These are phyloP conservation scores for Emberiza fucata DNA, from an alignment of 2,113 vertebrate genomes.

Conservation along the genomic window DNA sequence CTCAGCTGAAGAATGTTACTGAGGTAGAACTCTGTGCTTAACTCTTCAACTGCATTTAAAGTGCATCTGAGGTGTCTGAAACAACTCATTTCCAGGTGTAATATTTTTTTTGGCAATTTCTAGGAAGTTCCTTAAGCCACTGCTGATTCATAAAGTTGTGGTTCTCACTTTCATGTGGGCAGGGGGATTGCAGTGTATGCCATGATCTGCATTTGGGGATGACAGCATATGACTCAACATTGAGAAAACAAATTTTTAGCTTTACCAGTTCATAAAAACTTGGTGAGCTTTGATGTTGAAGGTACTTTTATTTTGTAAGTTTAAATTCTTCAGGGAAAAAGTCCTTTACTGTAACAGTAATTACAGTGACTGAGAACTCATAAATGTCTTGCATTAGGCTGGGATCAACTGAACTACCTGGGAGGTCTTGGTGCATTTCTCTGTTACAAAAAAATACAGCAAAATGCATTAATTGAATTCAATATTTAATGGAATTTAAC, in stretches of 20 bases:
- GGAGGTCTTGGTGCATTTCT: neutral
- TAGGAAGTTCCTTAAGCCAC: neutral
- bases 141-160: neutral
- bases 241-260: neutral
- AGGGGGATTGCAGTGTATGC: neutral
- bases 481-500: neutral
- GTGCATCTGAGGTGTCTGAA: neutral
- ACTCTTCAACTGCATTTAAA: neutral
- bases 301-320: neutral
- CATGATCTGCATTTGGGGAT: neutral
- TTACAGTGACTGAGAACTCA: neutral
- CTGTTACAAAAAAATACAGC: neutral
- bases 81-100: neutral
- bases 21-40: neutral
- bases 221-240: neutral
- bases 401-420: accelerated
- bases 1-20: neutral
- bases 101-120: neutral
- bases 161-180: neutral
- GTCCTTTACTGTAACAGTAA: neutral
- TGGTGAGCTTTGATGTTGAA: neutral
- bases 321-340: neutral
- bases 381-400: neutral
- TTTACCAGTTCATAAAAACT: neutral
- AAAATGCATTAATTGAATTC: neutral